Conservation (phyloP, 1,140 invertebrate species). For the Ceratina calcarata region DNA sequence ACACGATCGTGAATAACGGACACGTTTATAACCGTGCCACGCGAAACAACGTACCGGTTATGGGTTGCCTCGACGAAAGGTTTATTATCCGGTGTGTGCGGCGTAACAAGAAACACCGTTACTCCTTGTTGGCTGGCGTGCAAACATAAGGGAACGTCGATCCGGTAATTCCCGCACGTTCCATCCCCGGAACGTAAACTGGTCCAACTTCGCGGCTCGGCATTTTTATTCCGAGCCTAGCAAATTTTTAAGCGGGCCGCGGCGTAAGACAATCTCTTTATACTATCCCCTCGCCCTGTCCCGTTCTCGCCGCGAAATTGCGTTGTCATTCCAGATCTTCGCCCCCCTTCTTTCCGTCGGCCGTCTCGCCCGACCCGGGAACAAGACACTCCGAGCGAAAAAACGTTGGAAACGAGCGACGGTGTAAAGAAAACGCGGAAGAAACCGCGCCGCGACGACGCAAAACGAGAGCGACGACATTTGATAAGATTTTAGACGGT, state of each 20-base stretch:
- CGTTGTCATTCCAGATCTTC: slow-evolving; percentile 57
- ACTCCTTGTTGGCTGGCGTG: slow-evolving; percentile 8
- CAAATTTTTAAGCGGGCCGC: slow-evolving; percentile 60
- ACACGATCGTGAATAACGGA: slow-evolving; percentile 22
- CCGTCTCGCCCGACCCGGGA: neutral
- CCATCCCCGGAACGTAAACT: slow-evolving; percentile 1
- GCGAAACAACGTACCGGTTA: slow-evolving; percentile 29
- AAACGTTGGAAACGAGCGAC: slow-evolving; percentile 1
- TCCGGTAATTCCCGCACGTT: slow-evolving; percentile 5
- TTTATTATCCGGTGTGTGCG: slow-evolving; percentile 33
- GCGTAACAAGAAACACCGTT: slow-evolving; percentile 12
- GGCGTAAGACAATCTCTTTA: slow-evolving; percentile 62
- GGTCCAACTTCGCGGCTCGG: neutral
- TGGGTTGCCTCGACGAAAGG: slow-evolving; percentile 25
- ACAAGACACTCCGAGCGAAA: neutral
- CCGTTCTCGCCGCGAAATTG: slow-evolving; percentile 60
- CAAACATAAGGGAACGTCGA: slow-evolving; percentile 15
- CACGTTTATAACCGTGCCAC: slow-evolving; percentile 28
- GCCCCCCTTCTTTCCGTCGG: neutral
- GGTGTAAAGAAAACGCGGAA: slow-evolving; percentile 15
- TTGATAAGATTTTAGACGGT: slow-evolving; percentile 12
- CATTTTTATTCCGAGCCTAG: slow-evolving; percentile 38
- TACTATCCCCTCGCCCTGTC: slow-evolving; percentile 39
- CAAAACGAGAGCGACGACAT: neutral
- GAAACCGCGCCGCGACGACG: neutral